Evolutionary conservation across 2,888 invertebrate species (phyloP), one percentile per base, ranked within the genome.

Genomic region (Aelia acuminata): DNA sequence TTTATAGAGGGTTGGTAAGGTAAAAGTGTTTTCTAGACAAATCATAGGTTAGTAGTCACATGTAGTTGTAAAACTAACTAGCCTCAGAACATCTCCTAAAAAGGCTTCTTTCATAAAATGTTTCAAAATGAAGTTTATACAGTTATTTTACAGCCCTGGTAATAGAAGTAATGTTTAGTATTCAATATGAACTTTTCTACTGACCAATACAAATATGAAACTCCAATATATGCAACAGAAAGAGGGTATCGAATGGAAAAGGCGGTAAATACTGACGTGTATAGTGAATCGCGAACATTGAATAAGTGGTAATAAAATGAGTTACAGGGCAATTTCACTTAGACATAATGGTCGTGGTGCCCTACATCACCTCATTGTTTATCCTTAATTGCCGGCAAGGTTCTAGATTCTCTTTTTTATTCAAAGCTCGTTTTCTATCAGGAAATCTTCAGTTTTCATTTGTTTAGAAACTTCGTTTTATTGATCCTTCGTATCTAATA

Each of bases 251-350:
- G 26, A 57, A 53, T n/a, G 22, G 3, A 13, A 57, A 57, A 31
- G 31, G 31, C 31, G 31, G 31, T 57, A 26, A 63, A 63, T 63
- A 18, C 31, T 63, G 15, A 63, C 15, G 63, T 18, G 57, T 26
- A 26, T 57, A 57, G 63, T 63, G 63, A 63, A 63, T 63, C 31
- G 63, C 63, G 31, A 63, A 63, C 63, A 63, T 31, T 63, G 63
- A 31, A 63, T 63, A 63, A 63, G 63, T 63, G 63, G 63, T 63
- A 63, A 63, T 63, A 63, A 63, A 63, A 63, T 63, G 63, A 63
- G 63, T 63, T 31, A 63, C 57, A 13, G 57, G 57, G 11, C 57
- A 57, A 57, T 57, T 57, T 57, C 57, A 57, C 57, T 57, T 57
- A 57, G 57, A 26, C 57, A 57, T 57, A 57, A 57, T 57, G 57